phyloP scores from a whole-genome alignment of 2,113 vertebrate genomes.

The Pyxicephalus adspersus region DNA sequence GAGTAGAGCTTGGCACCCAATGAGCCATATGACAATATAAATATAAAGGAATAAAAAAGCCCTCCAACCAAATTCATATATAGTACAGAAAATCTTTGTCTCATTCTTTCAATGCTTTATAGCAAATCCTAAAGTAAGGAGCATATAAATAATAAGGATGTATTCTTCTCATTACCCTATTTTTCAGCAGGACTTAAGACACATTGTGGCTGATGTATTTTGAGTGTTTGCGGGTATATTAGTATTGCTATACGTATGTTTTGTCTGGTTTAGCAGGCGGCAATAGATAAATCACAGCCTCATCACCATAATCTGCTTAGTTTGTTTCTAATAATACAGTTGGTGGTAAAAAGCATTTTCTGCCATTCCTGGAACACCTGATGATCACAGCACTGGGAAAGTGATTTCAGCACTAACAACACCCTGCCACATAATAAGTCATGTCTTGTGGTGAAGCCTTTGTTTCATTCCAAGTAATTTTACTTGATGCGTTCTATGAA shows the following conservation, averaged over 20 bases:
- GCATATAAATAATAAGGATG: no score
- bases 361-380: constrained; percentile 57
- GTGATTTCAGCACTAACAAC: constrained; percentile 57
- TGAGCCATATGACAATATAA: no score
- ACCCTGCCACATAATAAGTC: constrained; percentile 62
- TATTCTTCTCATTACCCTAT: no score
- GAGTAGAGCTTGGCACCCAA: no score
- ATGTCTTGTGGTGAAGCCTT: constrained; percentile 44
- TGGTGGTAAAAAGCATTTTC: constrained; percentile 61
- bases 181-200: no score
- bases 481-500: not conserved
- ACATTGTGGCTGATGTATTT: constrained; percentile 68
- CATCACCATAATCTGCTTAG: constrained; percentile 71
- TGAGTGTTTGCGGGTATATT: constrained; percentile 64
- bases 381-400: constrained; percentile 56
- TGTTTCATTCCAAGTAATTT: constrained; percentile 52
- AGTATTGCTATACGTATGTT: constrained; percentile 68
- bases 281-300: constrained; percentile 73
- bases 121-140: no score
- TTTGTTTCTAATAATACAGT: constrained; percentile 70
- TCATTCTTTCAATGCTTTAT: no score
- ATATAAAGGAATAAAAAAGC: no score
- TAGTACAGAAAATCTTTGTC: no score
- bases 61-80: no score
- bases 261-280: constrained; percentile 78